Percentiles rank a stretch among this genome's conserved stretches.
Conservation (phyloP, 2,797 vertebrate species). For the Pampus argenteus region DNA sequence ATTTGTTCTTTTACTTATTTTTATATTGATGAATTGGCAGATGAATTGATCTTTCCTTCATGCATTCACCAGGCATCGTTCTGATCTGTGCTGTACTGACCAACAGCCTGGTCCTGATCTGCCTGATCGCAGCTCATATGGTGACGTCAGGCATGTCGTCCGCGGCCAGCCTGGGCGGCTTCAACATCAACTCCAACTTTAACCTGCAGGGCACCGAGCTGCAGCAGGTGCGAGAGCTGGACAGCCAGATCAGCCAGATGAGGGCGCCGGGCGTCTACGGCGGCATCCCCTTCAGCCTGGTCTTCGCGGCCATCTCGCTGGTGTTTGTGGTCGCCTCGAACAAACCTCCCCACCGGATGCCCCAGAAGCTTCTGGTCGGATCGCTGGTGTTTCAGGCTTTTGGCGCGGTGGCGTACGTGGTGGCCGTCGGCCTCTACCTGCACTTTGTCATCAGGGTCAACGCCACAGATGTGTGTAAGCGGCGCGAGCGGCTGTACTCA, state of each 20-base stretch:
- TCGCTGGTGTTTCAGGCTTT: constrained; percentile 87
- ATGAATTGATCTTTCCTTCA: not conserved
- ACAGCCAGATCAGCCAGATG: constrained; percentile 91
- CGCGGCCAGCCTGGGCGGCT: constrained; percentile 78
- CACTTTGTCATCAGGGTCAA: constrained; percentile 90
- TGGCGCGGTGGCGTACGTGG: constrained; percentile 82
- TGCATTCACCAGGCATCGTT: constrained; percentile 83
- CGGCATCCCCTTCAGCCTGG: constrained; percentile 86
- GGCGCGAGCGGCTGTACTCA: constrained; percentile 87
- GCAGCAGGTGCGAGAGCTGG: constrained; percentile 85
- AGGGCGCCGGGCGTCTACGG: constrained; percentile 90
- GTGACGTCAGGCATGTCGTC: constrained; percentile 85
- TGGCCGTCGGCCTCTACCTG: constrained; percentile 90
- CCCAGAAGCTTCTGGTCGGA: constrained; percentile 78
- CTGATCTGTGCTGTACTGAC: constrained; percentile 87
- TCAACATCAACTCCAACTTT: constrained; percentile 83
- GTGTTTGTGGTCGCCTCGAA: constrained; percentile 86
- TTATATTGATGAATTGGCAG: too few species aligned
- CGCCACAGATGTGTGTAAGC: constrained; percentile 87
- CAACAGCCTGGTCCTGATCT: constrained; percentile 90
- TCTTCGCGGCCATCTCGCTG: constrained; percentile 82
- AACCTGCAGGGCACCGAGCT: constrained; percentile 90
- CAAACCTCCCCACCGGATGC: constrained; percentile 83
- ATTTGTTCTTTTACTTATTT: too few species aligned
- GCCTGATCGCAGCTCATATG: constrained; percentile 86